Evolutionary conservation across 1,140 invertebrate species (phyloP).

Genomic region (Hypsibius dujardini): DNA sequence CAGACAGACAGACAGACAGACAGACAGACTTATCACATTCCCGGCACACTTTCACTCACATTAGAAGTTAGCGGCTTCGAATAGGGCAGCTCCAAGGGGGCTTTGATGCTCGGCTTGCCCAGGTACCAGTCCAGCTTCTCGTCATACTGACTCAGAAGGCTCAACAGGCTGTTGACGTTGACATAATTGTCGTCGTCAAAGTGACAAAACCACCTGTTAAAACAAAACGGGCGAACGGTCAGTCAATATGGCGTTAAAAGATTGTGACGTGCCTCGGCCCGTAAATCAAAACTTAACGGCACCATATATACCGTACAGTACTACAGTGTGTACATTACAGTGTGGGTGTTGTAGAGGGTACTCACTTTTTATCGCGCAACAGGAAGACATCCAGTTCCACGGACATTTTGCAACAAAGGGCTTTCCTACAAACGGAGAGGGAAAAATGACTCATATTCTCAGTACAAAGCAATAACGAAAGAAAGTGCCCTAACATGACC

Average conservation of each 20-base stretch:
- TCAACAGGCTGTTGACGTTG: constrained; percentile 66
- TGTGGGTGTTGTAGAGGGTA: no score
- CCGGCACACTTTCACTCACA: no score
- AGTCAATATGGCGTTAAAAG: neutral
- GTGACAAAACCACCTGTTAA: constrained; percentile 86
- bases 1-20: no score
- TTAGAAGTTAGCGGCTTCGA: no score
- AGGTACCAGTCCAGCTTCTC: constrained; percentile 83
- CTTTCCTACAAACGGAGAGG: constrained; percentile 57
- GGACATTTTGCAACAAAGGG: constrained; percentile 88
- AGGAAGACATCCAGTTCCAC: constrained; percentile 81
- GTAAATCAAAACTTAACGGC: neutral
- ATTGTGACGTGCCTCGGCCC: neutral
- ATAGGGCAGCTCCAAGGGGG: constrained; percentile 56
- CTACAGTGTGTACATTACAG: no score
- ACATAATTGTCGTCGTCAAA: constrained; percentile 98
- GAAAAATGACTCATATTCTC: no score
- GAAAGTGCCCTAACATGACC: no score
- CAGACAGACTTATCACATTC: no score
- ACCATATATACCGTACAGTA: no score
- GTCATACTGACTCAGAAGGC: constrained; percentile 62
- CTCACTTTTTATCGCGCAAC: constrained; percentile 76
- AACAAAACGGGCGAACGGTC: constrained; percentile 17
- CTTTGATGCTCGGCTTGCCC: constrained; percentile 73
- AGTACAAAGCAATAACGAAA: no score